Base-by-base conservation (phyloP, 2,888 invertebrate genomes). In the Pheosia gnoma region DNA sequence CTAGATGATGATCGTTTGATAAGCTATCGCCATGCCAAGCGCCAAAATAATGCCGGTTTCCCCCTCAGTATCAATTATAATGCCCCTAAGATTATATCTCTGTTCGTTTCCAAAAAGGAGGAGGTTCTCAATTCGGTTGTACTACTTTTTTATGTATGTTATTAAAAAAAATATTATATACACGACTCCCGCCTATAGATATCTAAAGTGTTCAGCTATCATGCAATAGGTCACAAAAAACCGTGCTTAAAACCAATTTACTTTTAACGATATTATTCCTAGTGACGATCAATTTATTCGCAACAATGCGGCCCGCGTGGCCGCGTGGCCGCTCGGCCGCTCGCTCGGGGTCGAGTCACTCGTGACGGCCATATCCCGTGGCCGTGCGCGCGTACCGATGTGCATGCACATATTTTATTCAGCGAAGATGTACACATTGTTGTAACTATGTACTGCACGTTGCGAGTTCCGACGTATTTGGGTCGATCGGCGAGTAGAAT, bases 331-430 rank as follows among this genome's bases (percentile, higher is more conserved):
- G 52, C 25, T 4, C 11, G 55, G 39, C 36, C 38, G 38, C 38
- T 7, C 54, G 11, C 38, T 4, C 49, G 25, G 6, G 6, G 9
- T 55, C 6, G n/a, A 38, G 55, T 55, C 25, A 25, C 25, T 25
- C 55, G 55, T 39, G 55, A 39, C 55, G 55, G 55, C 5, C 55
- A 38, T 39, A 39, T 55, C 55, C 39, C 55, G 39, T 3, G 55
- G 8, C 37, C 37, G 8, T 10, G 53, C n/a, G 39, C 39, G 55
- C n/a, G 55, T 13, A 13, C 51, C 39, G 39, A n/a, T 13, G 39
- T 10, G 10, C 55, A 39, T n/a, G n/a, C 1, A 25, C 39, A 55
- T 55, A 55, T 55, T 55, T 55, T 55, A 55, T 55, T 55, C 55
- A 55, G 39, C 55, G 55, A n/a, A 10, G 13, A 39, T 11, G 55